Evolutionary conservation across 2,888 invertebrate species (phyloP).

Genomic region (Eurytoma californica): DNA sequence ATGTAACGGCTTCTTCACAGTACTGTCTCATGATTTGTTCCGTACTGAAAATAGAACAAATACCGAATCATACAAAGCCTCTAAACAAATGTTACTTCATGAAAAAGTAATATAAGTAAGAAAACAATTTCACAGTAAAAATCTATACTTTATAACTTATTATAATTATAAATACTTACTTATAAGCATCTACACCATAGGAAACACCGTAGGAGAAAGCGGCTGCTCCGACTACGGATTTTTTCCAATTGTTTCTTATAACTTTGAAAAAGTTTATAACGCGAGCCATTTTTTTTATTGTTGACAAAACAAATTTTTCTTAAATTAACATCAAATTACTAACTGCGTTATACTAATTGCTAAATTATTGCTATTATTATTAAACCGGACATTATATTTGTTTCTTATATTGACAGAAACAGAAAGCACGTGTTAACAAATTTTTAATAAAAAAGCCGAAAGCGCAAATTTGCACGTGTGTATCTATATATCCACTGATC

Average conservation of each 20-base stretch:
- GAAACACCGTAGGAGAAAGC: conserved; percentile 83
- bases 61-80: not conserved
- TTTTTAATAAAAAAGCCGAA: too few species aligned
- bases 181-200: conserved; percentile 83
- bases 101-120: conserved; percentile 29
- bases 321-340: too few species aligned
- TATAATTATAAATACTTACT: conserved; percentile 78
- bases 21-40: conserved; percentile 86
- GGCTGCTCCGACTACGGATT: conserved; percentile 83
- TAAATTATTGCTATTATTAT: too few species aligned
- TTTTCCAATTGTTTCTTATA: conserved; percentile 92
- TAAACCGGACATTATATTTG: too few species aligned
- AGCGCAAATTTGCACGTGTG: too few species aligned
- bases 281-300: conserved; percentile 55
- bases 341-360: too few species aligned
- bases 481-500: too few species aligned
- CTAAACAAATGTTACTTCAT: not conserved
- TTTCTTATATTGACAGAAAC: too few species aligned
- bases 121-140: conserved; percentile 17
- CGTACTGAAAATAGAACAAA: conserved; percentile 78
- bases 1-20: conserved; percentile 85
- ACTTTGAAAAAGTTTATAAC: conserved; percentile 81
- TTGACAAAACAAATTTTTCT: too few species aligned
- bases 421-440: too few species aligned
- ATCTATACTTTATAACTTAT: not conserved